phyloP scores from a whole-genome alignment of 2,113 vertebrate genomes.

The Ammospiza caudacuta region DNA sequence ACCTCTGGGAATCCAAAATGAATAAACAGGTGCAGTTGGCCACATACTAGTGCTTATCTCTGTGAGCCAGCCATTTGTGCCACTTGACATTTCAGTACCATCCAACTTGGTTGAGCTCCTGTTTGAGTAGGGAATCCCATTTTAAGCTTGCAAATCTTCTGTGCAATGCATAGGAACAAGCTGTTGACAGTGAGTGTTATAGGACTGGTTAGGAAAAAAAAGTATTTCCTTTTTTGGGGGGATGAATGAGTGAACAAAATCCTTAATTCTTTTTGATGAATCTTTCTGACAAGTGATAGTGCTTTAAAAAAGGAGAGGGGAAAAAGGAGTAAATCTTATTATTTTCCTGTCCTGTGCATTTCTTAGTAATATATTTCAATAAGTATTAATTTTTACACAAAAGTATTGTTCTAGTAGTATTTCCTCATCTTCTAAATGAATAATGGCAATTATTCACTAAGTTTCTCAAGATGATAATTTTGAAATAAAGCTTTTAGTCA shows the following conservation, averaged over 20 bases:
- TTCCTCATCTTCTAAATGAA: background rate
- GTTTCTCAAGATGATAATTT: background rate
- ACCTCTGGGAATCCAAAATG: background rate
- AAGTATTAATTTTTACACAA: background rate
- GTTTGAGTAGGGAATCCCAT: background rate
- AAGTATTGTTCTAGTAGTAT: background rate
- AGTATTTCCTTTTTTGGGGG: background rate
- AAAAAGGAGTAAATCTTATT: background rate
- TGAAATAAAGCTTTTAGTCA: background rate
- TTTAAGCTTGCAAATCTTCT: background rate
- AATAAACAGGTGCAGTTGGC: background rate
- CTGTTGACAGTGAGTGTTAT: background rate
- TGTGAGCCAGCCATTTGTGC: background rate
- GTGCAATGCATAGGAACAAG: background rate
- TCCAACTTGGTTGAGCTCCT: background rate
- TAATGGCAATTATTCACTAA: background rate
- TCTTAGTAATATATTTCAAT: background rate
- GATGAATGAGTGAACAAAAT: background rate
- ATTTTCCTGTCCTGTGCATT: background rate
- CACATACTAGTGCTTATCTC: background rate
- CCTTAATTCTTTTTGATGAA: background rate
- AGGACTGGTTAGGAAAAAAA: background rate
- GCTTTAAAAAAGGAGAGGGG: background rate
- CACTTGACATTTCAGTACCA: background rate
- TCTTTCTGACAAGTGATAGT: background rate